phyloP scores from a whole-genome alignment of 2,888 invertebrate species.

The Synanthedon vespiformis region DNA sequence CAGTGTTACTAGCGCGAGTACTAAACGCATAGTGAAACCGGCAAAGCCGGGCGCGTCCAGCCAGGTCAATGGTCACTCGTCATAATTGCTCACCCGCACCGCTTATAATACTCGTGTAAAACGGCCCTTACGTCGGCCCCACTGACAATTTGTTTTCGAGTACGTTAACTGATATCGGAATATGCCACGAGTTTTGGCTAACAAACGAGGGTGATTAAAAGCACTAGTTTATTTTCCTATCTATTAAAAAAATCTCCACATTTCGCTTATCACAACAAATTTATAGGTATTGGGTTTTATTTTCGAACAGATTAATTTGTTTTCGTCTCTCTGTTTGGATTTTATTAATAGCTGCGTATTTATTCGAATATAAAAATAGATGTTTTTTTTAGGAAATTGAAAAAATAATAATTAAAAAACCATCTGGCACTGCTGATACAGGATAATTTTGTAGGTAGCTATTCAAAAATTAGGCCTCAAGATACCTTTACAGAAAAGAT shows the following conservation, averaged over 20 bases:
- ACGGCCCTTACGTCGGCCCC: slow-evolving; percentile 1
- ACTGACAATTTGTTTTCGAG: neutral
- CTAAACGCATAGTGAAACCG: neutral
- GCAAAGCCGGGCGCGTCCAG: slow-evolving; percentile 6
- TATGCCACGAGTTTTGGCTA: neutral
- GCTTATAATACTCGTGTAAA: slow-evolving; percentile 1
- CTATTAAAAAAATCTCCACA: neutral
- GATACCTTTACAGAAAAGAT: too few species aligned
- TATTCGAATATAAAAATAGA: too few species aligned
- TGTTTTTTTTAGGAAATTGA: too few species aligned
- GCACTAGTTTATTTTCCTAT: neutral
- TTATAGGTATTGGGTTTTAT: neutral
- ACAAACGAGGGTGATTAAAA: neutral
- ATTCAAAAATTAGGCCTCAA: too few species aligned
- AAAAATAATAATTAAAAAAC: too few species aligned
- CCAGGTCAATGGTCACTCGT: slow-evolving; percentile 15
- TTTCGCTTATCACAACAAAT: neutral
- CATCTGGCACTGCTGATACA: too few species aligned
- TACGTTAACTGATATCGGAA: neutral
- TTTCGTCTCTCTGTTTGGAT: too few species aligned
- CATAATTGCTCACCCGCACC: slow-evolving; percentile 18
- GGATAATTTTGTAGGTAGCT: too few species aligned
- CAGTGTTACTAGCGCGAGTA: neutral
- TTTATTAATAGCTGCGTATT: too few species aligned
- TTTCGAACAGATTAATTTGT: too few species aligned